A percentile compares a stretch with the other conserved stretches of the same genome.
Evolutionary conservation across 2,888 invertebrate species (phyloP).

Genomic region (Trachelus stipa): DNA sequence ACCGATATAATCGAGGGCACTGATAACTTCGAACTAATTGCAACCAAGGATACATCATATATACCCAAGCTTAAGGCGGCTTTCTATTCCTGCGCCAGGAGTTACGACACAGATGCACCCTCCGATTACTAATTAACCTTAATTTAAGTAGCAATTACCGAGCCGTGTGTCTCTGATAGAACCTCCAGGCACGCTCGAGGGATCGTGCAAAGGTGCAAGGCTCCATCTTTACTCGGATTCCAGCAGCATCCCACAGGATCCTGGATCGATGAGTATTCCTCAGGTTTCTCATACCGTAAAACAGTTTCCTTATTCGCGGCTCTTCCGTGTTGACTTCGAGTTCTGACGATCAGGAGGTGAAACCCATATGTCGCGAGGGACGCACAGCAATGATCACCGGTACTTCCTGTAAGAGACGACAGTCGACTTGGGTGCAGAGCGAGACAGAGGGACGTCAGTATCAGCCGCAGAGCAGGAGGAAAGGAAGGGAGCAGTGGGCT

Average conservation of each 20-base stretch:
- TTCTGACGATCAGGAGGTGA: background rate
- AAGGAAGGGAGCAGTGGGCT: conserved; percentile 15
- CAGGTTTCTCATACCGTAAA: background rate
- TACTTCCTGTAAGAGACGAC: background rate
- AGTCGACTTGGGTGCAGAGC: background rate
- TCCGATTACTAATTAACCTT: background rate
- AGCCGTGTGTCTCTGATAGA: background rate
- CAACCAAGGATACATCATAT: background rate
- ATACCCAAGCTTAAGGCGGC: background rate
- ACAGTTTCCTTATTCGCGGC: background rate
- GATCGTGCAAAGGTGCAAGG: background rate
- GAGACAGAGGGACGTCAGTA: background rate
- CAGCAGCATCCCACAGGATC: background rate
- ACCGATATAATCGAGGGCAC: background rate
- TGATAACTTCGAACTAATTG: background rate
- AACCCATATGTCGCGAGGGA: background rate
- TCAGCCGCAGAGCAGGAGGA: conserved; percentile 8
- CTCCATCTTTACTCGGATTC: background rate
- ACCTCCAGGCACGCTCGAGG: background rate
- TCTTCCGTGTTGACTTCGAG: background rate
- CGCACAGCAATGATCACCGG: background rate
- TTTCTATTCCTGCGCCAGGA: background rate
- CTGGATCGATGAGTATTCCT: background rate
- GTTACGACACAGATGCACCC: background rate
- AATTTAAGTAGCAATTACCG: background rate